Base-by-base conservation (phyloP, 2,113 vertebrate genomes). In the Thamnophis sirtalis region DNA sequence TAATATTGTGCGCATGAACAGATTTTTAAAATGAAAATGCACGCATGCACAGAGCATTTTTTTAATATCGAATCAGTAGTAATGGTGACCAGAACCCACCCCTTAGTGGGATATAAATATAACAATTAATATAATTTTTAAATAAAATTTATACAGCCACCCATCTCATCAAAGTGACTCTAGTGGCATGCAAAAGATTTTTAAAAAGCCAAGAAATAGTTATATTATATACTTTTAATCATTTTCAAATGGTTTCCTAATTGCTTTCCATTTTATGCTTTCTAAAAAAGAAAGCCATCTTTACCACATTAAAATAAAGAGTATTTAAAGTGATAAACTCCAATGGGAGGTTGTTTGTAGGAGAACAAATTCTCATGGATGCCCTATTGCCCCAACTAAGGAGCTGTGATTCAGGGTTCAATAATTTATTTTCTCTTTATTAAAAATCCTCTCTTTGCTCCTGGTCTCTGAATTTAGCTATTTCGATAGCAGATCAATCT, bases 401-500 rank as follows among this genome's bases (percentile, higher is more conserved):
- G 7, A 80, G 7, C 17, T 80, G 33, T 80, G 33, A 80, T 33
- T 80, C 17, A 38, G 33, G 33, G 17, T 80, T 43, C 43, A 80
- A 80, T 80, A 38, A 80, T 43, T 43, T 80, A 80, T 86, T 53
- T 88, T 89, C 43, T 50, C 9, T 1, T 19, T 0, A 88, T 51
- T 63, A 49, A 91, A 50, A 63, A 26, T 53, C 13, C 1, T 9
- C 0, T 9, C 51, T 80, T 49, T 58, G 51, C 91, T 51, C 38
- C 4, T 19, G 17, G 9, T 54, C 51, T 50, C 43, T 87, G 19
- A 10, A 38, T 22, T 33, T 51, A 1, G 1, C 0, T 0, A 21
- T 0, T 43, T 0, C 24, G 1, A 73, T 60, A 87, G 48, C 84
- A 86, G 84, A 50, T 8, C 9, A 13, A 0, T 2, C 1, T 6